Conservation (phyloP, 2,888 invertebrate genomes). For the Suillia variegata region DNA sequence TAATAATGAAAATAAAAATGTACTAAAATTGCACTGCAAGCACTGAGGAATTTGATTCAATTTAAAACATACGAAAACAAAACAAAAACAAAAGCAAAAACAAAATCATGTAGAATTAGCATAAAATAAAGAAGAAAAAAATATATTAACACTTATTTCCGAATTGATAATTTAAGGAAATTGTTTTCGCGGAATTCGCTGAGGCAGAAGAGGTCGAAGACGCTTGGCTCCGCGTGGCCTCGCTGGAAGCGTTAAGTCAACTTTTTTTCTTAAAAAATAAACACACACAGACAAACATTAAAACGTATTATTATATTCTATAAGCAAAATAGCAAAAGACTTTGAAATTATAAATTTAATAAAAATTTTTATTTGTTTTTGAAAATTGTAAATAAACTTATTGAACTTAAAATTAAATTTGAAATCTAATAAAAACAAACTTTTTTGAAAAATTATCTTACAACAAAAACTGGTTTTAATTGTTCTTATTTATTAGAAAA, state of each 20-base stretch:
- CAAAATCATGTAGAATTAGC: conserved; percentile 25
- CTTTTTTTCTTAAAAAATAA: too few relatives aligned
- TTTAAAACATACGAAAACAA: conserved; percentile 49
- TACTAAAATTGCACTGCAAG: conserved; percentile 60
- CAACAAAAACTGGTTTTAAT: background rate
- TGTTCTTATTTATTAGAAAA: background rate
- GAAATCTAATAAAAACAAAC: background rate
- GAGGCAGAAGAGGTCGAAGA: too few relatives aligned
- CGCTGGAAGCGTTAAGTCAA: too few relatives aligned
- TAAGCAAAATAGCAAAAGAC: conserved; percentile 4
- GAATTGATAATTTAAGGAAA: too few relatives aligned
- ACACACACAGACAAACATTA: background rate
- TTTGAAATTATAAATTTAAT: background rate
- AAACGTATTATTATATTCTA: background rate
- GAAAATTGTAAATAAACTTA: background rate
- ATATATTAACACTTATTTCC: too few relatives aligned
- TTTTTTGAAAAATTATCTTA: conserved; percentile 1
- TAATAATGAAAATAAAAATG: conserved; percentile 32
- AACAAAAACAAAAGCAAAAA: conserved; percentile 15
- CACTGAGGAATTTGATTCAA: conserved; percentile 63
- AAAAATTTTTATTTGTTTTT: background rate
- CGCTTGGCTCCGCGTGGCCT: too few relatives aligned
- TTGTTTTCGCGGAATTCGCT: too few relatives aligned
- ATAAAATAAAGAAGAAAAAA: conserved; percentile 19
- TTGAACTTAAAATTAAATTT: background rate